phyloP scores from a whole-genome alignment of 2,888 invertebrate genomes.

The Conops quadrifasciatus region DNA sequence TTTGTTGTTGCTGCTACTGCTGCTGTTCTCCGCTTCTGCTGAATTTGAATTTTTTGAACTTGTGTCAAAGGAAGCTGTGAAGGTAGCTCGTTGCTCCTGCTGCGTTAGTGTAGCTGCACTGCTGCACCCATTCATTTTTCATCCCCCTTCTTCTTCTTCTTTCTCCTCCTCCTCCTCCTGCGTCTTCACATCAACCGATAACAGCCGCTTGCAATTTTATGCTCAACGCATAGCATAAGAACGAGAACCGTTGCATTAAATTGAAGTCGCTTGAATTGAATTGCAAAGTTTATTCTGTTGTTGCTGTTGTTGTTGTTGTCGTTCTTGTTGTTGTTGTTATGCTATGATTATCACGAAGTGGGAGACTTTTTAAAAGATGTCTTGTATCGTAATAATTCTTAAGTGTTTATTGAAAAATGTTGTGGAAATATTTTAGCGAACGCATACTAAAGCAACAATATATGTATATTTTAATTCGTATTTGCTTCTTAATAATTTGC shows the following conservation, averaged over 20 bases:
- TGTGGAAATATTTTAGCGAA: no score
- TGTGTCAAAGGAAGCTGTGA: conserved; percentile 16
- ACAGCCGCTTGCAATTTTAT: background rate
- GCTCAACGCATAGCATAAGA: background rate
- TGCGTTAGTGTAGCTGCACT: background rate
- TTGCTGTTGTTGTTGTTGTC: background rate
- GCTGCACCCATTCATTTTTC: background rate
- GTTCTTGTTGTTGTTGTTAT: background rate
- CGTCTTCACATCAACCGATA: background rate
- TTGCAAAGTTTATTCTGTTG: background rate
- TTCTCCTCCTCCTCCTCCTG: background rate
- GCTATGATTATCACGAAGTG: no score
- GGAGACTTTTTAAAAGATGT: no score
- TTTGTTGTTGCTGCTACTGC: background rate
- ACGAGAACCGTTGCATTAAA: background rate
- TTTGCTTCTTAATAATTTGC: no score
- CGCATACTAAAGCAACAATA: no score
- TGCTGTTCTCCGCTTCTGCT: background rate
- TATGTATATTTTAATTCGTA: no score
- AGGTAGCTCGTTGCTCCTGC: background rate
- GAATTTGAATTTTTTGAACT: background rate
- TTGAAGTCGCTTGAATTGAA: background rate
- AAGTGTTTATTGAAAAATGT: no score
- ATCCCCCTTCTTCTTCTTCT: background rate
- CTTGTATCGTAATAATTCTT: no score